Evolutionary conservation across 1,140 invertebrate species (phyloP).

Genomic region (Cherax quadricarinatus): DNA sequence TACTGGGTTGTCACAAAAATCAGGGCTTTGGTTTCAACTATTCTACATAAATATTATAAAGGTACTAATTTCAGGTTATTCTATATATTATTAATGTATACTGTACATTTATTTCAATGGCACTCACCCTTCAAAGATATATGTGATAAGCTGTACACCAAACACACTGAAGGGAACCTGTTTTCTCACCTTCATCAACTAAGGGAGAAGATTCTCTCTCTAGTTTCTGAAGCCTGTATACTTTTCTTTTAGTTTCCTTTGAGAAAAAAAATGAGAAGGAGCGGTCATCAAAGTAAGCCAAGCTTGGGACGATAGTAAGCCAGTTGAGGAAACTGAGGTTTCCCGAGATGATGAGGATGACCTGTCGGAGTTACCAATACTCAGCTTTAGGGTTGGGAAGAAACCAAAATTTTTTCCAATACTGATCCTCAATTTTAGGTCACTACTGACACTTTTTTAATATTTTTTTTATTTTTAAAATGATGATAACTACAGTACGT

Average conservation of each 20-base stretch:
- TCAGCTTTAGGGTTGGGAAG: not conserved
- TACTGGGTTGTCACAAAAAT: too few species aligned
- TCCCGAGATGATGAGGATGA: constrained; percentile 78
- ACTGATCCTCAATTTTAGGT: not conserved
- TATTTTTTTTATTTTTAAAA: not conserved
- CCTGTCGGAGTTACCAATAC: constrained; percentile 72
- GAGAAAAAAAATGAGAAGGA: constrained; percentile 76
- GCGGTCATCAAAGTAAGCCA: constrained; percentile 78
- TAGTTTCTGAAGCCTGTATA: constrained; percentile 7
- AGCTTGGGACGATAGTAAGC: constrained; percentile 78
- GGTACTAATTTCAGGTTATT: too few species aligned
- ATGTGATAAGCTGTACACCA: too few species aligned
- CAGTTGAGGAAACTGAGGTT: constrained; percentile 79
- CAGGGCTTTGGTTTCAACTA: too few species aligned
- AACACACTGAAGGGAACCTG: too few species aligned
- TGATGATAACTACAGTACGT: not conserved
- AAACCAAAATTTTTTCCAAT: too few species aligned
- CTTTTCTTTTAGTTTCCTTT: constrained; percentile 40
- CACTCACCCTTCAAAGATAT: too few species aligned
- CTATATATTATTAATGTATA: too few species aligned
- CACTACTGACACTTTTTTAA: too few species aligned
- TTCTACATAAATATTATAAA: too few species aligned
- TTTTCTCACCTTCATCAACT: constrained; percentile 4
- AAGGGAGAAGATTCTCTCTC: not conserved
- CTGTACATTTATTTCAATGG: too few species aligned